Conservation (phyloP, 2,888 invertebrate genomes). For the Allacma fusca region DNA sequence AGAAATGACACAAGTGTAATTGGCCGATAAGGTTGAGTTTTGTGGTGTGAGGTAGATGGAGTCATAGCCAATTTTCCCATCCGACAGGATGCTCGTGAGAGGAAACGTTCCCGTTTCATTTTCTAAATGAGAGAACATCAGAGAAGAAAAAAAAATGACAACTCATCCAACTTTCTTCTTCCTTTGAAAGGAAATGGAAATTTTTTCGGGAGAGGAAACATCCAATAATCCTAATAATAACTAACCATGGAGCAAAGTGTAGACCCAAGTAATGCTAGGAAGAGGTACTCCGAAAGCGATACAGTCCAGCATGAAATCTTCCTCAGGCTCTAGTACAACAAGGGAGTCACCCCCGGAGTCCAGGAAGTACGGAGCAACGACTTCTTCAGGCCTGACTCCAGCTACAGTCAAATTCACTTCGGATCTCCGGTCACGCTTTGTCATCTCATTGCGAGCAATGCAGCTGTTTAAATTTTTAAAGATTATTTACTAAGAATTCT, state of each 20-base stretch:
- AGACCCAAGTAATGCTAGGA: conserved; percentile 54
- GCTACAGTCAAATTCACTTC: conserved; percentile 53
- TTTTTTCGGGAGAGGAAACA: no score
- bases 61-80: conserved; percentile 51
- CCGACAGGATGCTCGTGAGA: conserved; percentile 47
- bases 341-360: conserved; percentile 9
- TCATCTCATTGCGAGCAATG: conserved; percentile 49
- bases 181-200: no score
- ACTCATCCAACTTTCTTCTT: not conserved
- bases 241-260: conserved; percentile 45
- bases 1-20: conserved; percentile 53
- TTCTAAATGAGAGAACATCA: conserved; percentile 25
- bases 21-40: conserved; percentile 44
- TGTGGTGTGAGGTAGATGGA: conserved; percentile 49
- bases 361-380: conserved; percentile 28
- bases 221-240: conserved; percentile 14
- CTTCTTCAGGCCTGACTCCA: conserved; percentile 21
- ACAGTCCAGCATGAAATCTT: conserved; percentile 53
- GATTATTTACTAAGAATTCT: not conserved
- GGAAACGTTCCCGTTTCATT: conserved; percentile 39
- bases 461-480: conserved; percentile 47
- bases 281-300: conserved; percentile 49
- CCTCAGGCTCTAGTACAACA: conserved; percentile 51
- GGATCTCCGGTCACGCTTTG: conserved; percentile 49
- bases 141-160: not conserved